Evolutionary conservation across 2,888 invertebrate species (phyloP).

Genomic region (Pelosia muscerda): DNA sequence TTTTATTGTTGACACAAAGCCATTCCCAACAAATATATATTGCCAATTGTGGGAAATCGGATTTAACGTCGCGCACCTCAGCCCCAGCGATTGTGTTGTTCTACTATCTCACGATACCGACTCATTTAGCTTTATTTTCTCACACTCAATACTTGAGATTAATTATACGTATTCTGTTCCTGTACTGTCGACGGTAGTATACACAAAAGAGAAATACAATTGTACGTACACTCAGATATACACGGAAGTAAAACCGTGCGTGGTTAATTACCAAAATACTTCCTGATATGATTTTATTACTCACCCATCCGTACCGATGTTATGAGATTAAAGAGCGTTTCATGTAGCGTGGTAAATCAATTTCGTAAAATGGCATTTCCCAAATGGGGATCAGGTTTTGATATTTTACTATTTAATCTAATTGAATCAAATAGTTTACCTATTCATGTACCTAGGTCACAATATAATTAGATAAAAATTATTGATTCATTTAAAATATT

Average conservation of each 20-base stretch:
- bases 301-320: constrained; percentile 30
- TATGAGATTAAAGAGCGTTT: constrained; percentile 28
- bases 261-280: constrained; percentile 49
- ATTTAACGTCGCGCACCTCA: constrained; percentile 59
- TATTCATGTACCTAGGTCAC: not conserved
- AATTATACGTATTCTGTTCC: constrained; percentile 72
- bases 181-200: constrained; percentile 48
- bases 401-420: not conserved
- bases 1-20: constrained; percentile 77
- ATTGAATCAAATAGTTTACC: not conserved
- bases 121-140: constrained; percentile 74
- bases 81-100: constrained; percentile 70
- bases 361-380: constrained; percentile 6
- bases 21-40: constrained; percentile 71
- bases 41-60: constrained; percentile 74
- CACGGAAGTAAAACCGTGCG: constrained; percentile 57
- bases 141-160: constrained; percentile 73
- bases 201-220: constrained; percentile 57
- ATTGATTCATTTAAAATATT: not conserved
- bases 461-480: no score
- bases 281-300: constrained; percentile 40
- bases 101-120: constrained; percentile 71
- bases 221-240: constrained; percentile 52
- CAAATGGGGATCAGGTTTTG: not conserved
- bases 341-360: constrained; percentile 20